Percentiles rank a stretch among this genome's conserved stretches.
Evolutionary conservation across 92 coral and sea anemone genomes (phyloP).

Genomic region (Porites cylindrica): DNA sequence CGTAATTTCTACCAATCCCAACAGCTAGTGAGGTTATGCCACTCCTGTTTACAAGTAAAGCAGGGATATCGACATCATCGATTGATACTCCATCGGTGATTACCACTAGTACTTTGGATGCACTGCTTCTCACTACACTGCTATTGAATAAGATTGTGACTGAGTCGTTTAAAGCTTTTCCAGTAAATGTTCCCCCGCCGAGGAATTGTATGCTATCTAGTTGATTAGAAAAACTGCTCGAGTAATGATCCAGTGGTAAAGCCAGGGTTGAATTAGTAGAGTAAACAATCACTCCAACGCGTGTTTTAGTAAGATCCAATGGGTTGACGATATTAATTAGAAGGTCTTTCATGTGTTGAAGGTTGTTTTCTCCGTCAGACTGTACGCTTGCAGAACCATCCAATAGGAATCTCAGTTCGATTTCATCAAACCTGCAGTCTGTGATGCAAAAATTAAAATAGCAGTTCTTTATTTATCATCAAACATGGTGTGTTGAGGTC

Average conservation of each 20-base stretch:
- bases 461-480: too few species aligned
- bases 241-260: neutral
- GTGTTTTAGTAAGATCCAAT: slow-evolving; percentile 17
- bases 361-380: neutral
- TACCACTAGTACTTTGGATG: slow-evolving; percentile 2
- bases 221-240: neutral
- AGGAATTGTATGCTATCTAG: neutral
- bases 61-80: slow-evolving; percentile 7
- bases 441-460: neutral
- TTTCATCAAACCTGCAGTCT: slow-evolving; percentile 17
- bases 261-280: slow-evolving; percentile 17
- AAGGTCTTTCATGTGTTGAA: slow-evolving; percentile 19
- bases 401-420: slow-evolving; percentile 36
- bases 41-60: neutral
- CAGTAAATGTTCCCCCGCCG: slow-evolving; percentile 32
- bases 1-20: neutral
- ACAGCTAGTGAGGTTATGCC: neutral
- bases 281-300: slow-evolving; percentile 36
- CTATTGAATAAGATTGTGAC: neutral
- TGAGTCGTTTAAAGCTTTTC: slow-evolving; percentile 6
- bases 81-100: slow-evolving; percentile 38
- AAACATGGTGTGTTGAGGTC: too few species aligned
- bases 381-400: slow-evolving; percentile 35
- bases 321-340: neutral
- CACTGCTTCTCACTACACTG: neutral